Base-by-base conservation (phyloP, 2,797 vertebrate species). In the Hirundo rustica region DNA sequence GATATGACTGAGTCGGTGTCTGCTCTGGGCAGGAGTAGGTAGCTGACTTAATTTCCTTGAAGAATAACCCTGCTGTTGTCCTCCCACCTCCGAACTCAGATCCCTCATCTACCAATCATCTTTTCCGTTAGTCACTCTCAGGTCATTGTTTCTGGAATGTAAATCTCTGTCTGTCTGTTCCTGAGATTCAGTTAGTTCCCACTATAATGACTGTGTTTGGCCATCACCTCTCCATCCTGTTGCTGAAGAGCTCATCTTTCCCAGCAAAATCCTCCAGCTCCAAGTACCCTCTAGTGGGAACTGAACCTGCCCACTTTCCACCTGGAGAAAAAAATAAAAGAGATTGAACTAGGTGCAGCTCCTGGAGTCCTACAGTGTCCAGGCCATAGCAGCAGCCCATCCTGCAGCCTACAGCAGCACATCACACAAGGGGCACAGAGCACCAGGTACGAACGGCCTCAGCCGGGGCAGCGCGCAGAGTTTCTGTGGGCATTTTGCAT, bases 381-480 rank as follows among this genome's bases (percentile, higher is more conserved):
- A 57, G 42, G 7, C 16, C 64, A 38, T 9, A 86, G 58, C 29
- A 65, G 47, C 25, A 70, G 3, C 36, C 22, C 55, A 30, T 51
- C 38, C 22, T 72, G 61, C 70, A 74, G 34, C 12, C 48, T 50
- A 64, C 8, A 51, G 55, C 50, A 50, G 19, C 5, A 2, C 23
- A 38, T 22, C 66, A 36, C 58, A 73, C 0, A 0, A 54, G 40
- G 12, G 64, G 6, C n/a, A 25, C n/a, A 29, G 7, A 42, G 34
- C 45, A 47, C 44, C 0, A 0, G 2, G 16, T 32, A 62, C 0
- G 0, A 61, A 51, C 0, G 0, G 38, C n/a, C 75, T 68, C 32
- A 38, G 47, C 21, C 2, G 0, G 45, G 23, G n/a, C 79, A 83
- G 44, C 38, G 17, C 2, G 4, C 47, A 50, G 50, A 17, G 23